Evolutionary conservation across 2,113 vertebrate genomes (phyloP).

Genomic region (Ahaetulla prasina): DNA sequence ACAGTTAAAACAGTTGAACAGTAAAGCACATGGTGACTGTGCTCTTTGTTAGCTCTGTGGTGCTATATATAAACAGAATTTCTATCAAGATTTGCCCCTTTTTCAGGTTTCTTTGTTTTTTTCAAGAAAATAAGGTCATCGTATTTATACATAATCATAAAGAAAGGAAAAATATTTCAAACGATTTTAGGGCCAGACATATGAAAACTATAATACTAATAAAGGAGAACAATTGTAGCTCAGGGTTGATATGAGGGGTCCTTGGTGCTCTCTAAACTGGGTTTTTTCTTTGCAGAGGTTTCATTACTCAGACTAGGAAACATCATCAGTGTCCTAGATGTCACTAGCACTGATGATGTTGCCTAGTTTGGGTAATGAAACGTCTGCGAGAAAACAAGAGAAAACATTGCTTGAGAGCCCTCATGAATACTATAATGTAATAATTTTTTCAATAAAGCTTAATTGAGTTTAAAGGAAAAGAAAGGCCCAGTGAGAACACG

Average conservation of each 20-base stretch:
- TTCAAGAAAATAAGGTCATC: not conserved
- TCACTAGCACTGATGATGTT: not conserved
- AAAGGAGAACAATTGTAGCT: not conserved
- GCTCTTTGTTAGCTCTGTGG: too few species aligned
- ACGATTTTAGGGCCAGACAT: not conserved
- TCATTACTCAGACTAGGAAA: not conserved
- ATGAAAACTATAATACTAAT: not conserved
- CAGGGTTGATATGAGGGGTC: not conserved
- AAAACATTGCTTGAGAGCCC: not conserved
- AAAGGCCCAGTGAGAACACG: not conserved
- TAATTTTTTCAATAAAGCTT: not conserved
- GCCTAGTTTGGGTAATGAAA: not conserved
- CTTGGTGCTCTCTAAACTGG: not conserved
- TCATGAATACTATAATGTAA: not conserved
- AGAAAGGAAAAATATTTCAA: not conserved
- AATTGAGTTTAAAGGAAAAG: not conserved
- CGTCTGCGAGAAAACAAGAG: not conserved
- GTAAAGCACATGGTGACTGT: too few species aligned
- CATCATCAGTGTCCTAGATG: not conserved
- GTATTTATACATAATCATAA: not conserved
- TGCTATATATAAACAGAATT: too few species aligned
- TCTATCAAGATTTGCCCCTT: not conserved
- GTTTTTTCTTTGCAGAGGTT: not conserved
- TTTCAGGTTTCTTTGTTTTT: not conserved
- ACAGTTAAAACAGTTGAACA: too few species aligned